phyloP scores from a whole-genome alignment of 2,113 vertebrate genomes.

The Xerus inauris region DNA sequence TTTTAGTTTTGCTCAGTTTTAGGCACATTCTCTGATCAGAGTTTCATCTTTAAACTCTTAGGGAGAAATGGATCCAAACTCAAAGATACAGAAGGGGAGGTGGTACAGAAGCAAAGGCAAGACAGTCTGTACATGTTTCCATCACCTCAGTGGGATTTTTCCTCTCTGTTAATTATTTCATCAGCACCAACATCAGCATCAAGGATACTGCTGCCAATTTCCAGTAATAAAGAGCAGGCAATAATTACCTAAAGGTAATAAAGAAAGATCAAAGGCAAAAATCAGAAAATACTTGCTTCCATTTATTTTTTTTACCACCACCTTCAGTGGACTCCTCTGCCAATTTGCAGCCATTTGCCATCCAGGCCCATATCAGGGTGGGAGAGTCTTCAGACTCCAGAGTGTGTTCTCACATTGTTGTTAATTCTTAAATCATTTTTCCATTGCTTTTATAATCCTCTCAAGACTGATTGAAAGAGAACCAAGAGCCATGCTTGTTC shows the following conservation, averaged over 20 bases:
- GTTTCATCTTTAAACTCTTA: background rate
- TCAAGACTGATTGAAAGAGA: background rate
- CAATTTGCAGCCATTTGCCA: background rate
- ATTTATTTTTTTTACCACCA: background rate
- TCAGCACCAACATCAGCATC: background rate
- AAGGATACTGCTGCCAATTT: background rate
- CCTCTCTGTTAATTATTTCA: background rate
- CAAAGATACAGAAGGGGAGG: background rate
- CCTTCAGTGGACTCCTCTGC: background rate
- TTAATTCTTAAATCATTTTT: background rate
- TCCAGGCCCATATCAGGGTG: background rate
- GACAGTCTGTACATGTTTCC: background rate
- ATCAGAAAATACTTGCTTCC: background rate
- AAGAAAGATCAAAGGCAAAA: background rate
- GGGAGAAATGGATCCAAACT: background rate
- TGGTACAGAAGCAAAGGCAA: background rate
- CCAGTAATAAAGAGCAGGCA: background rate
- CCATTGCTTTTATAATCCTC: background rate
- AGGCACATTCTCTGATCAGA: background rate
- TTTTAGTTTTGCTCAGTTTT: background rate
- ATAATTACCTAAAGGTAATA: background rate
- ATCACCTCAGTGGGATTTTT: background rate
- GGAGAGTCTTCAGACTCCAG: background rate
- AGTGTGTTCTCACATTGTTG: background rate
- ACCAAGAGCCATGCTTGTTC: background rate